Evolutionary conservation across 2,113 vertebrate genomes (phyloP).

Genomic region (Prietella phreatophila): DNA sequence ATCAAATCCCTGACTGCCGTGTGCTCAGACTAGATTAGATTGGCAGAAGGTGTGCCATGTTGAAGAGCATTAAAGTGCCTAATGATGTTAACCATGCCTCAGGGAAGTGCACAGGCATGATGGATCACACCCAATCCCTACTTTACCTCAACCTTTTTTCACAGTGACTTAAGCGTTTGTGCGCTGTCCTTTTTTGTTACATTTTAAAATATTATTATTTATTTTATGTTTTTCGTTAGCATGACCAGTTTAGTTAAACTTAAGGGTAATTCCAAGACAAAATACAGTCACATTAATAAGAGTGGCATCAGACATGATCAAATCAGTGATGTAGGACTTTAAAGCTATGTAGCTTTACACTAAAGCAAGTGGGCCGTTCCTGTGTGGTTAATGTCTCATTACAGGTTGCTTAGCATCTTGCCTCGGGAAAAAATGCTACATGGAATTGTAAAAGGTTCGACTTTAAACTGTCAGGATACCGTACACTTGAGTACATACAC

Average conservation of each 20-base stretch:
- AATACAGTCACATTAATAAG: not conserved
- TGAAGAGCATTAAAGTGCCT: constrained; percentile 5
- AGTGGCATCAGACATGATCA: not conserved
- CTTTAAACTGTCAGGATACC: not conserved
- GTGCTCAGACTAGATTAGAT: constrained; percentile 26
- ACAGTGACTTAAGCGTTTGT: not conserved
- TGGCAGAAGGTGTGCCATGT: constrained; percentile 12
- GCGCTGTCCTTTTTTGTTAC: too few relatives aligned
- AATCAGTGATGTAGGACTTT: not conserved
- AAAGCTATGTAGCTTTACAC: not conserved
- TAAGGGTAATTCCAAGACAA: not conserved
- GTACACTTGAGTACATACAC: not conserved
- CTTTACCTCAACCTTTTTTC: not conserved
- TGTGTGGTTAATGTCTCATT: not conserved
- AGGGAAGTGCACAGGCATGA: constrained; percentile 15
- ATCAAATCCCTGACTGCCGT: not conserved
- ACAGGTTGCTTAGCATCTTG: too few relatives aligned
- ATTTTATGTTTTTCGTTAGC: not conserved
- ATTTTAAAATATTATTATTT: too few relatives aligned
- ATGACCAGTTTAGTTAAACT: not conserved
- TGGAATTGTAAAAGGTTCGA: not conserved
- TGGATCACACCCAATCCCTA: not conserved
- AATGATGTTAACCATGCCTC: constrained; percentile 36
- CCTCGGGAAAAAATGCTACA: not conserved
- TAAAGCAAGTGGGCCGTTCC: not conserved